Evolutionary conservation across 2,113 vertebrate species (phyloP).

Genomic region (Taxidea taxus): DNA sequence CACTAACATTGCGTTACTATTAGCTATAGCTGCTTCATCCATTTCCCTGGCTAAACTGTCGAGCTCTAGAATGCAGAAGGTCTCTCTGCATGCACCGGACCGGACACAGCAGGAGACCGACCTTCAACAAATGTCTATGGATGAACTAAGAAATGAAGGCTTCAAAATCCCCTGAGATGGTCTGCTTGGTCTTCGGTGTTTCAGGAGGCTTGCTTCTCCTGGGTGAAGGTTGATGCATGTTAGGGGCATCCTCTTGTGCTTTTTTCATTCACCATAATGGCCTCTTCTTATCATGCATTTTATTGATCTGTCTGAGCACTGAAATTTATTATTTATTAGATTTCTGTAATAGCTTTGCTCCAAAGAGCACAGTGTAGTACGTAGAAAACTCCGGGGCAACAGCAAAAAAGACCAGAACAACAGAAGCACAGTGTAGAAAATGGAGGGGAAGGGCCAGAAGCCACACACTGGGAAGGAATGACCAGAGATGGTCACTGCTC

Average conservation of each 20-base stretch:
- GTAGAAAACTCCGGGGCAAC: slow-evolving; percentile 22
- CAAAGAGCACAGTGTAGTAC: slow-evolving; percentile 29
- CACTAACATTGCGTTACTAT: neutral
- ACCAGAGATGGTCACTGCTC: neutral
- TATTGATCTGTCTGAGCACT: slow-evolving; percentile 71
- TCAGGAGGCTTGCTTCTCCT: neutral
- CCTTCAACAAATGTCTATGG: neutral
- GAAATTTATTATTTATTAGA: slow-evolving; percentile 77
- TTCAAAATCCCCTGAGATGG: neutral
- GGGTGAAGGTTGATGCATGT: neutral
- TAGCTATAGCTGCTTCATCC: neutral
- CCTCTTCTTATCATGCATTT: slow-evolving; percentile 67
- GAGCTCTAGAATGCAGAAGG: neutral
- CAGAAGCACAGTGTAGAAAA: neutral
- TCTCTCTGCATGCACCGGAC: neutral
- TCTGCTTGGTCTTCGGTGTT: neutral
- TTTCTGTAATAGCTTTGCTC: slow-evolving; percentile 70
- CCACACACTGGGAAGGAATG: neutral
- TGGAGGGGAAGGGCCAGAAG: neutral
- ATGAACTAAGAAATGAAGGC: neutral
- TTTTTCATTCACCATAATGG: slow-evolving; percentile 67
- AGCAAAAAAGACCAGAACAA: slow-evolving; percentile 19
- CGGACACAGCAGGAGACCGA: neutral
- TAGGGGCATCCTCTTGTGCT: neutral
- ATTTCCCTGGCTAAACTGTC: neutral